Percentiles rank a stretch among this genome's conserved stretches.
Conservation (phyloP, 2,888 invertebrate genomes). For the Mesorhabditis sp. region DNA sequence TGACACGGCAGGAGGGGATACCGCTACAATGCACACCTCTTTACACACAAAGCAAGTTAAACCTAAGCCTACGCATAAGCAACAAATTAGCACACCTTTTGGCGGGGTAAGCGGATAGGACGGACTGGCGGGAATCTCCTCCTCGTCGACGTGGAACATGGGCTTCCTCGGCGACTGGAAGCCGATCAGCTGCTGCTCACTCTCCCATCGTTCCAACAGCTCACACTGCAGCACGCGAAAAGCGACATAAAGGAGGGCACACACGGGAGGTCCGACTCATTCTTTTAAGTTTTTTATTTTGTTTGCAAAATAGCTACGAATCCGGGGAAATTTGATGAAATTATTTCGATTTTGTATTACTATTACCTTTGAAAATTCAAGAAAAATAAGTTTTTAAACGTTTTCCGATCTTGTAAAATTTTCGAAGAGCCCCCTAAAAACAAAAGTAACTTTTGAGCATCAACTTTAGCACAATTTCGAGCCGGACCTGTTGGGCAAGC, state of each 20-base stretch:
- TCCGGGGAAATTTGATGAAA: too few species aligned
- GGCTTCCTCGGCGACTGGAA: background rate
- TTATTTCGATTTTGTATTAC: too few species aligned
- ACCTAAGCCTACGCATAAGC: background rate
- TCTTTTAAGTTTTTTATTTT: too few species aligned
- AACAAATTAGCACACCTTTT: background rate
- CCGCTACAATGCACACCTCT: background rate
- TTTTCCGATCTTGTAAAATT: background rate
- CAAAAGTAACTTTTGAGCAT: too few species aligned
- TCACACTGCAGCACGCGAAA: constrained; percentile 27
- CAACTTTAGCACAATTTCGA: background rate
- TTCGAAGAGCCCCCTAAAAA: background rate
- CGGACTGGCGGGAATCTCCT: constrained; percentile 6
- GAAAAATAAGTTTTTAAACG: too few species aligned
- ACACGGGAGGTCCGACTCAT: too few species aligned
- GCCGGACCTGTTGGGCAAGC: constrained; percentile 39
- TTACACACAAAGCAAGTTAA: background rate
- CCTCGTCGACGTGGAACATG: background rate
- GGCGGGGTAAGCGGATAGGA: constrained; percentile 8
- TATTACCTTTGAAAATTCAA: too few species aligned
- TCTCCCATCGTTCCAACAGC: constrained; percentile 19
- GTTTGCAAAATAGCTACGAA: too few species aligned
- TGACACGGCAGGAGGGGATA: background rate
- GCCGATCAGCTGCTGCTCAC: background rate
- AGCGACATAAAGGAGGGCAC: constrained; percentile 7